Evolutionary conservation across 2,888 invertebrate genomes (phyloP).

Genomic region (Trissoscelio sp.): DNA sequence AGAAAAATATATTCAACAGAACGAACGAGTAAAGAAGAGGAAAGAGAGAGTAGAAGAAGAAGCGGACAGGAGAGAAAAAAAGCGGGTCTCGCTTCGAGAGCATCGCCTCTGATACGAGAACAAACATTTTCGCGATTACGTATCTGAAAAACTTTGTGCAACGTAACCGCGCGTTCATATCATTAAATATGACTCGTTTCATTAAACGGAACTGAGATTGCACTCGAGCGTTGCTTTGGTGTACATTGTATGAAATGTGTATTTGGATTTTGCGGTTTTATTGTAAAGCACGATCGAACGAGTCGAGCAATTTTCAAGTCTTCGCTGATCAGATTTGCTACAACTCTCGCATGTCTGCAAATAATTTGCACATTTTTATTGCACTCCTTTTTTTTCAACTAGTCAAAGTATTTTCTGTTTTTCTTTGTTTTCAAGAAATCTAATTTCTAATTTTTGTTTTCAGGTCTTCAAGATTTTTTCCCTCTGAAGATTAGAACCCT

Average conservation of each 20-base stretch:
- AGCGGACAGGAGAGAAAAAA: slow-evolving; percentile 22
- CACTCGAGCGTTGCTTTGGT: slow-evolving; percentile 62
- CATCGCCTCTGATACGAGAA: slow-evolving; percentile 65
- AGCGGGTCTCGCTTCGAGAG: slow-evolving; percentile 56
- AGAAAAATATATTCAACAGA: slow-evolving; percentile 65
- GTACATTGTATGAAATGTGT: slow-evolving; percentile 65
- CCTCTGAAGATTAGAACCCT: slow-evolving; percentile 19
- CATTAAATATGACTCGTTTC: slow-evolving; percentile 69
- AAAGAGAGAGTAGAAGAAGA: slow-evolving; percentile 27
- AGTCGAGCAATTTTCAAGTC: too few relatives aligned
- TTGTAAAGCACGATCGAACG: slow-evolving; percentile 35
- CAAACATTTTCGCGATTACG: slow-evolving; percentile 68
- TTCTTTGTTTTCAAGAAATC: too few relatives aligned
- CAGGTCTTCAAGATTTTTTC: too few relatives aligned
- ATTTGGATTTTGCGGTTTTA: slow-evolving; percentile 45
- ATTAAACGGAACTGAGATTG: slow-evolving; percentile 66
- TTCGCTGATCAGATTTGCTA: slow-evolving; percentile 41
- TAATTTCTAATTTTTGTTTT: too few relatives aligned
- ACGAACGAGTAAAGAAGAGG: slow-evolving; percentile 46
- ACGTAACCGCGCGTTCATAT: slow-evolving; percentile 67
- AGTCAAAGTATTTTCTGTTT: not conserved
- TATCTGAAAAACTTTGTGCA: slow-evolving; percentile 63
- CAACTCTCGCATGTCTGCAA: not conserved
- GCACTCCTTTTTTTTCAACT: not conserved
- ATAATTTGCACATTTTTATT: slow-evolving; percentile 9